phyloP scores from a whole-genome alignment of 1,140 invertebrate species.

The Drosophila ogumai region DNA sequence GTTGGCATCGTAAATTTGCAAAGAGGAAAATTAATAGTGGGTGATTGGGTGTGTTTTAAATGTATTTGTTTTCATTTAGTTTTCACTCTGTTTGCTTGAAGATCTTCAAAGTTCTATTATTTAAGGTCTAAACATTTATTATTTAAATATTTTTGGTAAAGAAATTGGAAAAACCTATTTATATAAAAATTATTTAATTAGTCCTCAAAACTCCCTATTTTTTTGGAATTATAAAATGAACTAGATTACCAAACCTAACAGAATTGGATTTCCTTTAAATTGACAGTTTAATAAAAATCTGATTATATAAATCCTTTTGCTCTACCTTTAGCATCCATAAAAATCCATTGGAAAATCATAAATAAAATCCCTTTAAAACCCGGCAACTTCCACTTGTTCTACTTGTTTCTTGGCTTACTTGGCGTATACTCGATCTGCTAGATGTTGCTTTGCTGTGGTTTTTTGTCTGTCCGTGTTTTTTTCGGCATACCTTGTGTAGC shows the following conservation, averaged over 20 bases:
- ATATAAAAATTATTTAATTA: not conserved
- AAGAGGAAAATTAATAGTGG: slow-evolving; percentile 33
- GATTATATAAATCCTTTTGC: not conserved
- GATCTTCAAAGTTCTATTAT: not conserved
- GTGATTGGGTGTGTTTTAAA: slow-evolving; percentile 11
- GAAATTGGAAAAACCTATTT: not conserved
- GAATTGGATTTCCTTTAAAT: not conserved
- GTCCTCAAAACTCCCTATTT: not conserved
- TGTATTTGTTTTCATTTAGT: not conserved
- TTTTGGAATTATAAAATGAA: no score
- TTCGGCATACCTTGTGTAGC: slow-evolving; percentile 36
- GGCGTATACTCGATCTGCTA: slow-evolving; percentile 30
- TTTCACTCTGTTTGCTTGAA: not conserved
- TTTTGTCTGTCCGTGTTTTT: not conserved
- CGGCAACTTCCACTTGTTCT: not conserved
- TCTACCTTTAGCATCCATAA: not conserved
- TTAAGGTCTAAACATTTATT: not conserved
- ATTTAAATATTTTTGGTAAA: not conserved
- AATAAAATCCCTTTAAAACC: not conserved
- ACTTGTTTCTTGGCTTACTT: slow-evolving; percentile 22
- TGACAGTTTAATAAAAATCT: not conserved
- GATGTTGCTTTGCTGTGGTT: slow-evolving; percentile 24
- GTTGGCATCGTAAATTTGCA: slow-evolving; percentile 63
- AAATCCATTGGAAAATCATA: not conserved
- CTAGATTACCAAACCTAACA: not conserved